Base-by-base conservation (phyloP, 2,113 vertebrate genomes). In the Neopipo cinnamomea region DNA sequence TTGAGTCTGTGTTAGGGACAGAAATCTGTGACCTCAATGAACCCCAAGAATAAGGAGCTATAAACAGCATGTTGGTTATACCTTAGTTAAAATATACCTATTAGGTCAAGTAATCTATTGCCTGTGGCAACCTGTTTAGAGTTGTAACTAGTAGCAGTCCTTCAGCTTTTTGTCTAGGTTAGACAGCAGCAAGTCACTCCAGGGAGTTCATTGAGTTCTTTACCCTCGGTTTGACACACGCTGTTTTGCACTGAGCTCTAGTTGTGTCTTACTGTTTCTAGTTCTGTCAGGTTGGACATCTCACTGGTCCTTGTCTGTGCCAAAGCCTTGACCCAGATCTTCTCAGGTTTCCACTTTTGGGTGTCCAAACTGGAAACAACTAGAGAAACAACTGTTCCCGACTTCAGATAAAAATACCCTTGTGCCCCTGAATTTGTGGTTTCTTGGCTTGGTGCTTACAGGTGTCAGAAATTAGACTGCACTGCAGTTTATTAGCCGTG, bases 271-370 rank as follows among this genome's bases (percentile, higher is more conserved):
- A 39, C 30, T 30, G n/a, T 55, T 80, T 33, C 42, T n/a, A 30
- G 25, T 63, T 88, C 49, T 68, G 11, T 11, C 0, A 0, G 6
- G 12, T 21, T 41, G 27, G 37, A 47, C 3, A 3, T 56, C 37
- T 66, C 6, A 2, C 31, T 58, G 9, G 11, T 75, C 35, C 24
- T 55, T 55, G 9, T 44, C 62, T 49, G 24, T 42, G 23, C 33
- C 3, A 4, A 42, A 39, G 18, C 61, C 15, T 4, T 62, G 70
- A 27, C 37, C 12, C 18, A 19, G 24, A 24, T 44, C 35, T 59
- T 46, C 49, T 75, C 14, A 59, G 12, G 28, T n/a, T 30, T 18
- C 35, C 9, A 25, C 25, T 73, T 77, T 23, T 35, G 16, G 24
- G 21, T 58, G 82, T 37, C n/a, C 55, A 78, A 16, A 37, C 42